Evolutionary conservation across 2,797 vertebrate genomes (phyloP), one percentile per base, ranked within the genome.

Genomic region (Telmatherina bonti): DNA sequence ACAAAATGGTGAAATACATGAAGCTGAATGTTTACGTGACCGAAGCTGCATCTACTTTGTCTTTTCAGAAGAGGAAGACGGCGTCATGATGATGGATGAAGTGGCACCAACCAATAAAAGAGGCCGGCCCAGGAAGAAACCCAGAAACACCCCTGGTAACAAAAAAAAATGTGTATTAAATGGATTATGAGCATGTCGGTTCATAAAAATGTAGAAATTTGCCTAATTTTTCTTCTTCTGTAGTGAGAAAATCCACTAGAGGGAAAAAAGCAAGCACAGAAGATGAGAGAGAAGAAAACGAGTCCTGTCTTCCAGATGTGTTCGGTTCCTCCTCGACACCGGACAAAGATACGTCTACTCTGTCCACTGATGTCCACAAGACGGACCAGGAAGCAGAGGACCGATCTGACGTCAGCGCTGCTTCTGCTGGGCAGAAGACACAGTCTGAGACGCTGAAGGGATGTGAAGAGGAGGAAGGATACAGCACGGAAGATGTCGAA

Each of bases 21-120:
- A 8, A 35, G 33, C 10, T 35, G 33, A 35, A 35, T 7, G 33
- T 35, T 35, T 9, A 6, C 5, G 38, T 16, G 38, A 38, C 36
- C 15, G 36, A 38, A 38, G 36, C 12, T 13, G 12, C 10, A 11
- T 61, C 43, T 27, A 4, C 18, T 26, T 29, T 35, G 8, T 51
- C 4, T 2, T 63, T 70, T 61, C 30, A 88, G 88, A 70, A 2
- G 84, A 88, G 22, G 88, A 82, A 26, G 76, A 86, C 55, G 95
- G 93, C 73, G 96, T 96, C 65, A 94, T 97, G 61, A 97, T 94
- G 0, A 66, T 97, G 24, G 94, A 84, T 31, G 10, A 90, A 43
- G n/a, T 1, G 0, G 9, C 64, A 9, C 54, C 55, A 20, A 35
- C 79, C 30, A 83, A 54, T 30, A 71, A 27, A 18, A 62, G 72